Evolutionary conservation across 2,888 invertebrate genomes (phyloP).

Genomic region (Dryocosmus kuriphilus): DNA sequence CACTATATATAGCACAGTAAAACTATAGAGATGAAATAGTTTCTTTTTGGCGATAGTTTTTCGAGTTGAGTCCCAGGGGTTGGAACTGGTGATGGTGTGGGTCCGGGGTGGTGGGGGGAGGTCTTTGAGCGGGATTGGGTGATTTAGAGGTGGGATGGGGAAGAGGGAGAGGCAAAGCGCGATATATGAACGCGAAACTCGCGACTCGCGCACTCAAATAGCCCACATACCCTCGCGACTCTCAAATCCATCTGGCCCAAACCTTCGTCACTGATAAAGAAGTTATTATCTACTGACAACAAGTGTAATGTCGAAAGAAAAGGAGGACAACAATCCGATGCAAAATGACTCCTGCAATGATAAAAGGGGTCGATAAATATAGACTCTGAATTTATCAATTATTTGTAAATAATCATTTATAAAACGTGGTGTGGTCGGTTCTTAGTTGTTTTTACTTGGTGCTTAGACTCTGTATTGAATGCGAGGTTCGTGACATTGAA

Average conservation of each 20-base stretch:
- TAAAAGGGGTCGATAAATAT: not conserved
- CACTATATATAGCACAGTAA: not conserved
- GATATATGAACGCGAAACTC: slow-evolving; percentile 76
- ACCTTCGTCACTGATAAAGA: not conserved
- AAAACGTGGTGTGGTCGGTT: not conserved
- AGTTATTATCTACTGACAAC: slow-evolving; percentile 17
- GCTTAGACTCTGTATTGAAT: not conserved
- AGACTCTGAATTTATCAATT: not conserved
- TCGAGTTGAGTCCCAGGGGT: slow-evolving; percentile 39
- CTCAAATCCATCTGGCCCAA: slow-evolving; percentile 46
- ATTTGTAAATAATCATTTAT: not conserved
- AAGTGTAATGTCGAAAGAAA: not conserved
- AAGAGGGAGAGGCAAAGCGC: slow-evolving; percentile 66
- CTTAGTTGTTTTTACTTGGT: not conserved
- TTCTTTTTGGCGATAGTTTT: slow-evolving; percentile 8
- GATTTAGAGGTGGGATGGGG: slow-evolving; percentile 54
- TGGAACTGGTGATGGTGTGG: slow-evolving; percentile 45
- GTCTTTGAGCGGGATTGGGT: slow-evolving; percentile 53
- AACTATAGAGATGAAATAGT: not conserved
- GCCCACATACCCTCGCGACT: slow-evolving; percentile 65
- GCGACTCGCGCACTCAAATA: slow-evolving; percentile 74
- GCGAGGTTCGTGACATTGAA: not conserved
- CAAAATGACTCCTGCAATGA: slow-evolving; percentile 32
- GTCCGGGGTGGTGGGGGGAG: slow-evolving; percentile 53
- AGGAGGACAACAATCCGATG: slow-evolving; percentile 6